Conservation (phyloP, 1,140 invertebrate species). For the Bombus breviceps region DNA sequence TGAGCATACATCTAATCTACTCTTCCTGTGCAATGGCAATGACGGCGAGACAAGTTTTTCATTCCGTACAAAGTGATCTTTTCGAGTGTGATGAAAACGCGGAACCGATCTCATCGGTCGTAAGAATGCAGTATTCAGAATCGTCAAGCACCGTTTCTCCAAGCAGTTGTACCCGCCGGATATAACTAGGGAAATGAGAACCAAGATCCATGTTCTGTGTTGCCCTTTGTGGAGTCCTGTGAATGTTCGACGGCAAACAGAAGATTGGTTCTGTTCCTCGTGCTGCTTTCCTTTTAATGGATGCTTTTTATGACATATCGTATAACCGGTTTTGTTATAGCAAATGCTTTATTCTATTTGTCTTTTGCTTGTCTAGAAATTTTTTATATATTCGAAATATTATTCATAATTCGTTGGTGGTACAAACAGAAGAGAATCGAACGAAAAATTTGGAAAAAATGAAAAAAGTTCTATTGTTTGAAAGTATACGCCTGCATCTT, state of each 20-base stretch:
- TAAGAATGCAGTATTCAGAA: not conserved
- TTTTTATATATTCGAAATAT: not conserved
- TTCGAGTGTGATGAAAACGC: not conserved
- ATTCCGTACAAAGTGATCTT: not conserved
- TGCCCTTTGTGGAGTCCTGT: not conserved
- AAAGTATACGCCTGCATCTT: no score
- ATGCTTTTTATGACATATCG: not conserved
- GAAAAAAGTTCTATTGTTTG: no score
- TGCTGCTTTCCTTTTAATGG: not conserved
- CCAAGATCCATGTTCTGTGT: not conserved
- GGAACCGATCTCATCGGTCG: not conserved
- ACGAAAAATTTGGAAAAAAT: not conserved
- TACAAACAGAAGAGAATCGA: not conserved
- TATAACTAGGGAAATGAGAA: conserved; percentile 43
- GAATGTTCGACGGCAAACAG: not conserved
- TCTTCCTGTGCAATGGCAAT: not conserved
- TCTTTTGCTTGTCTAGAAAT: not conserved
- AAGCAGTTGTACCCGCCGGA: conserved; percentile 14
- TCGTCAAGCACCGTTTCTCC: not conserved
- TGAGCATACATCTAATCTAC: not conserved
- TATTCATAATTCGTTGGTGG: not conserved
- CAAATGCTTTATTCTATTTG: not conserved
- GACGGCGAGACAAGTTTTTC: not conserved
- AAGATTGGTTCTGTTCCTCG: not conserved
- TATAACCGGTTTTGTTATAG: not conserved